Evolutionary conservation across 2,113 vertebrate genomes (phyloP), one percentile per base, ranked within the genome.

Genomic region (Anolis carolinensis): DNA sequence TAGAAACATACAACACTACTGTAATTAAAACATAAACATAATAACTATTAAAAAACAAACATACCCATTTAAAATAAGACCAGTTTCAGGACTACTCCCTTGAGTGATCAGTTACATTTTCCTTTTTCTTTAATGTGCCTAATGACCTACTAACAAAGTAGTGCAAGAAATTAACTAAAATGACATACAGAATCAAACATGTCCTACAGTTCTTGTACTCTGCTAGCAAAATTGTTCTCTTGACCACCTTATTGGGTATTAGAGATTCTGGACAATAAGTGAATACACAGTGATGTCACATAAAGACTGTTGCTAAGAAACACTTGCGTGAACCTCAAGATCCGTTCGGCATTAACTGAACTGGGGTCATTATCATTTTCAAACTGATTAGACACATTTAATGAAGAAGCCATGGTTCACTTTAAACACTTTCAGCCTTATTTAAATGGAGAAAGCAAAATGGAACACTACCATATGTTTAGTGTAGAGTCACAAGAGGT

Each of bases 221-320:
- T 89, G 27, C 65, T 81, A 62, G 59, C 81, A 89, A 78, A 91
- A 82, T 30, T 36, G 68, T 82, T 87, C 30, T 82, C 68, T 59
- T 93, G 88, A 73, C 86, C 83, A 90, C 92, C 25, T 87, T 86
- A 86, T 71, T 30, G 0, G 74, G 63, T 85, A 39, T 83, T 84
- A 55, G 84, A 86, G 14, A 67, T 92, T 55, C 90, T 72, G 76
- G 63, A 86, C 75, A 9, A 75, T 82, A 39, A 82, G 36, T 73
- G 72, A 88, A 83, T 83, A 90, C 72, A 88, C 79, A 90, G 55
- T 44, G 85, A 70, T 70, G 14, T 14, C 82, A 65, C 76, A 81
- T 81, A 32, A 84, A 86, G 88, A 84, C 32, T 59, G 85, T 85
- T 92, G 84, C 87, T 91, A 91, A 85, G 89, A 78, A 88, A 89